These are phyloP conservation scores for Troides aeacus DNA, from an alignment of 2,888 invertebrate species.

Conservation along the genomic window DNA sequence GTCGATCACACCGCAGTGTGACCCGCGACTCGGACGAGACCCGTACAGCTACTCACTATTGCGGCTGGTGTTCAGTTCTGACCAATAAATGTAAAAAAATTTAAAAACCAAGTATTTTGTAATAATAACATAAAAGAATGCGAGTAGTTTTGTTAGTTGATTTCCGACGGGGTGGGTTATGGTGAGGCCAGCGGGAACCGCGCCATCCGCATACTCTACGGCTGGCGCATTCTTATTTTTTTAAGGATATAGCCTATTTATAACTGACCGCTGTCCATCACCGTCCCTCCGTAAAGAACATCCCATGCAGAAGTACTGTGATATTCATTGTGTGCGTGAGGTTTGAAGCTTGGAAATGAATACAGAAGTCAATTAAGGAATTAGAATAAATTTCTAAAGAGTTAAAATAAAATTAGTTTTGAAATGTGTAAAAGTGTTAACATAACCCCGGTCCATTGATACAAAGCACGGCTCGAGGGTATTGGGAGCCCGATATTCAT, in stretches of 20 bases:
- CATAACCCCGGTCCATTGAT: background rate
- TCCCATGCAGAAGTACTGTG: conserved; percentile 61
- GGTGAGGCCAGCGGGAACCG: conserved; percentile 17
- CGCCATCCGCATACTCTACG: conserved; percentile 8
- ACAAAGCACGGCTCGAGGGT: background rate
- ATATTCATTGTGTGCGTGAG: conserved; percentile 60
- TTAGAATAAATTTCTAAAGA: conserved; percentile 36
- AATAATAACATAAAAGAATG: conserved; percentile 54
- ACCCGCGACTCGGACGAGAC: conserved; percentile 9
- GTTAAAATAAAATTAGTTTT: conserved; percentile 21
- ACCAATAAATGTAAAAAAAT: conserved; percentile 61
- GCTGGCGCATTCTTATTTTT: conserved; percentile 53
- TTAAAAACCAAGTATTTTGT: conserved; percentile 60
- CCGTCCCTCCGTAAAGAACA: conserved; percentile 13
- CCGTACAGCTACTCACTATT: conserved; percentile 28
- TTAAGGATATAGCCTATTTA: conserved; percentile 47
- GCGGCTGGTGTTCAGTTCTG: conserved; percentile 44
- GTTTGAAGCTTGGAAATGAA: conserved; percentile 52
- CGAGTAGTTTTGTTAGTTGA: conserved; percentile 55
- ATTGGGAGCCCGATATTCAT: background rate
- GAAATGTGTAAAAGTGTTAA: background rate
- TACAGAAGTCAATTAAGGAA: conserved; percentile 42
- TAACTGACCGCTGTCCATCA: conserved; percentile 12
- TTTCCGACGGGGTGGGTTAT: conserved; percentile 30
- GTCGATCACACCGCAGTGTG: background rate